Evolutionary conservation across 1,140 invertebrate species (phyloP).

Genomic region (Bombus vancouverensis): DNA sequence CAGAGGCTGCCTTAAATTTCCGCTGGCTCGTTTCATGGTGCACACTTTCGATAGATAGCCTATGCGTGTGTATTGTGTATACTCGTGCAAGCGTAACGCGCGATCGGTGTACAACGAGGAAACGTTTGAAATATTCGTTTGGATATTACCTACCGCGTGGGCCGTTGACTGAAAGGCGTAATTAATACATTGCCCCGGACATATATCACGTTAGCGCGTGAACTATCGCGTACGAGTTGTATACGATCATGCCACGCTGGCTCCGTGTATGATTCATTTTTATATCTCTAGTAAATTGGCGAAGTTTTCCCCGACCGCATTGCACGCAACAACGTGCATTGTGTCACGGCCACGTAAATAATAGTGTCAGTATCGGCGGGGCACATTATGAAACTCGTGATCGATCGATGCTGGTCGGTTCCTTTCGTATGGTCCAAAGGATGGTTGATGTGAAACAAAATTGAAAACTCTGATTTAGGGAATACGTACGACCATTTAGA

Average conservation of each 20-base stretch:
- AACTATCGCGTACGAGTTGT: background rate
- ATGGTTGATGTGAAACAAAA: background rate
- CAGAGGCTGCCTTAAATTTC: background rate
- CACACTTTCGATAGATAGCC: too few species aligned
- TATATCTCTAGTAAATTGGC: conserved; percentile 26
- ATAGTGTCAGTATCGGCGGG: conserved; percentile 2
- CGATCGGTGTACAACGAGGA: too few species aligned
- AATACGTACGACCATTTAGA: background rate
- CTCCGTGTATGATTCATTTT: conserved; percentile 27
- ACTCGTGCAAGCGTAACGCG: background rate
- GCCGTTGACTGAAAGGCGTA: background rate
- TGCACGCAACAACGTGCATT: background rate
- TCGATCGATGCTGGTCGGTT: conserved; percentile 6
- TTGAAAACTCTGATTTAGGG: background rate
- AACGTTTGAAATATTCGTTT: conserved; percentile 30
- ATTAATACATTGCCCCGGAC: conserved; percentile 21
- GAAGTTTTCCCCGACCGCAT: background rate
- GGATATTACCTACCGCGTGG: background rate
- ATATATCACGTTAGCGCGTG: conserved; percentile 5
- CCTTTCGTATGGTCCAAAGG: background rate
- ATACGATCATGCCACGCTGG: background rate
- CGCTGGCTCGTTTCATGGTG: background rate
- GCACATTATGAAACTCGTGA: conserved; percentile 32
- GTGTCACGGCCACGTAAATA: background rate
- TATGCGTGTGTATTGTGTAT: too few species aligned